A percentile compares a stretch with the other conserved stretches of the same genome.
These are phyloP conservation scores for Smithornis capensis DNA, from an alignment of 2,113 vertebrate genomes.

Conservation along the genomic window DNA sequence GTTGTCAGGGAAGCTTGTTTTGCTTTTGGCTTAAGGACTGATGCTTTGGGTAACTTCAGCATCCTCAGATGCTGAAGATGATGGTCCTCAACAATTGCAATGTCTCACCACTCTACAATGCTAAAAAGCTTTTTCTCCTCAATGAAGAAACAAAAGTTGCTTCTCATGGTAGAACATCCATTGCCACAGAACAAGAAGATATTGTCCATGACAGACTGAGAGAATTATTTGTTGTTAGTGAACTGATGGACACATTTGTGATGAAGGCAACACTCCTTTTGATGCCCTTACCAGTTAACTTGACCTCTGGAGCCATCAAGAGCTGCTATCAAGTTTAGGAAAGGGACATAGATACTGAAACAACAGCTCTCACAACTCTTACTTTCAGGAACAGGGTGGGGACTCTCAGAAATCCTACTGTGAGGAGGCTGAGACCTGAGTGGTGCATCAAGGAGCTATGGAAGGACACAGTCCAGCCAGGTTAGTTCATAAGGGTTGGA, in stretches of 20 bases:
- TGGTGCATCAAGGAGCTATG: background rate
- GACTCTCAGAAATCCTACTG: background rate
- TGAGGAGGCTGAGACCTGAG: background rate
- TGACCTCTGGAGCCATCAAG: background rate
- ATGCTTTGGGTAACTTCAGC: background rate
- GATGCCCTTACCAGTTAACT: background rate
- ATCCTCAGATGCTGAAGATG: background rate
- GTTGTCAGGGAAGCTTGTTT: background rate
- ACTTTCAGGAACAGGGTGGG: background rate
- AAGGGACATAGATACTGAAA: accelerated
- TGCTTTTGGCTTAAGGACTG: background rate
- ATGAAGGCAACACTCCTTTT: background rate
- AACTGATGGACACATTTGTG: background rate
- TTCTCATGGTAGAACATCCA: background rate
- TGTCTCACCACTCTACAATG: background rate
- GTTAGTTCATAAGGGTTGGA: accelerated
- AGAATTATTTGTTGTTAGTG: background rate
- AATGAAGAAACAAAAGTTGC: background rate
- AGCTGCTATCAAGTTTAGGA: background rate
- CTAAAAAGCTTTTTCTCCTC: background rate
- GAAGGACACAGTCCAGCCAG: background rate
- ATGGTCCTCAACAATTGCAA: background rate
- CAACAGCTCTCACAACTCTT: background rate
- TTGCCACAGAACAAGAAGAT: background rate
- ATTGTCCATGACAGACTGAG: background rate